Evolutionary conservation across 2,113 vertebrate species (phyloP), one percentile per base, ranked within the genome.

Genomic region (Nibea albiflora): DNA sequence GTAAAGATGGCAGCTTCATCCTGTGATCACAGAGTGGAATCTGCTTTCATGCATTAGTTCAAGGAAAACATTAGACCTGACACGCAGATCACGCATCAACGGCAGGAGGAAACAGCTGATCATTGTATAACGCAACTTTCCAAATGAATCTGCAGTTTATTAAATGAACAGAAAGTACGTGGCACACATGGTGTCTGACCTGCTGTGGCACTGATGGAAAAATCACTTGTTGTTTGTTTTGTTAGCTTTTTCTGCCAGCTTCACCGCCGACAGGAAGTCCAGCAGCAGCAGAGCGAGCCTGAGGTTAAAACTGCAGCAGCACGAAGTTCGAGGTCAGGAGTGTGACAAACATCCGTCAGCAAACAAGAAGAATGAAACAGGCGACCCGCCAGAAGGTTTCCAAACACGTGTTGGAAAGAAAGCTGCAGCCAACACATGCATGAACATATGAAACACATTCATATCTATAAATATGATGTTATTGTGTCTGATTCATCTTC

Each of bases 301-400:
- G 31, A 68, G 76, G 54, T 78, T 26, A 7, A 39, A 31, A 47
- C 74, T 4, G 74, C 75, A 39, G 79, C 46, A 66, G 78, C 22
- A 6, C 0, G 24, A 50, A 20, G 66, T 68, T 64, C 39, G 80
- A 71, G 81, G 87, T 80, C 63, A 57, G 24, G 24, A 28, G 12
- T 26, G 7, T 75, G 65, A 72, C 84, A 75, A 89, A 89, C 87
- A 86, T 89, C 87, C 84, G 73, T 10, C 73, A 66, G 72, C 76
- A 73, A 17, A 22, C 35, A 39, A 28, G 24, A 53, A 63, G 17
- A 52, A 74, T n/a, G 63, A 65, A 54, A 44, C 66, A n/a, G 17
- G 11, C 52, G 0, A 76, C 85, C 88, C n/a, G n/a, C 47, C 82
- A 77, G 2, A 71, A 78, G 35, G 26, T 82, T 89, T 86, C 84